Evolutionary conservation across 2,888 invertebrate species (phyloP), one percentile per base, ranked within the genome.

Genomic region (Psylliodes chrysocephalus): DNA sequence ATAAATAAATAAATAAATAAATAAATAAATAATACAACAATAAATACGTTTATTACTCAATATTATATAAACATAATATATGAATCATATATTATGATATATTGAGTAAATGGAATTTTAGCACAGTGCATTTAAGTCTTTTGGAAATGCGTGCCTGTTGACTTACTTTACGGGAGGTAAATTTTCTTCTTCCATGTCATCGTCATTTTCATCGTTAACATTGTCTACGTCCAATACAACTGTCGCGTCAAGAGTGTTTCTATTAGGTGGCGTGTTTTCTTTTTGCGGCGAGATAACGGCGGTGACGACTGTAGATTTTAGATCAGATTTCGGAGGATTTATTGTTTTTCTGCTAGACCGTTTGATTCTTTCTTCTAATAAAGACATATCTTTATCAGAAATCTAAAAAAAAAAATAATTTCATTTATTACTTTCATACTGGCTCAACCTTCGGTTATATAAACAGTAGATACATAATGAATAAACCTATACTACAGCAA

Each of bases 301-400:
- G 2, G 51, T 55, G 1, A 66, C 59, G 33, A 66, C 66, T 44
- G 74, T 65, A 1, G 68, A 44, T 53, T 68, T 67, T 18, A 63
- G 30, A 7, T 63, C 64, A 1, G 61, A 44, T 63, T 71, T 72
- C n/a, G 75, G 73, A 56, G 75, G 71, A 5, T 67, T 67, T 72
- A 82, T 87, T 74, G 84, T 87, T 80, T 85, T 85, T 79, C 92
- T 92, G 64, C 90, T 89, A 0, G 95, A 92, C 19, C 98, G 88
- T 80, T 98, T 98, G 61, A 99, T 97, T 47, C 98, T 88, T 83
- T 99, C 98, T 77, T 98, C 98, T 49, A 99, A 84, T 73, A 98
- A 86, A 0, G 95, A 94, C 77, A 93, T 87, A 79, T 98, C 98
- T 83, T 99, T 98, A 79, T 98, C 97, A 0, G 91, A 93, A 76